Evolutionary conservation across 2,797 vertebrate species (phyloP), one percentile per base, ranked within the genome.

Genomic region (Lindbergichthys nudifrons): DNA sequence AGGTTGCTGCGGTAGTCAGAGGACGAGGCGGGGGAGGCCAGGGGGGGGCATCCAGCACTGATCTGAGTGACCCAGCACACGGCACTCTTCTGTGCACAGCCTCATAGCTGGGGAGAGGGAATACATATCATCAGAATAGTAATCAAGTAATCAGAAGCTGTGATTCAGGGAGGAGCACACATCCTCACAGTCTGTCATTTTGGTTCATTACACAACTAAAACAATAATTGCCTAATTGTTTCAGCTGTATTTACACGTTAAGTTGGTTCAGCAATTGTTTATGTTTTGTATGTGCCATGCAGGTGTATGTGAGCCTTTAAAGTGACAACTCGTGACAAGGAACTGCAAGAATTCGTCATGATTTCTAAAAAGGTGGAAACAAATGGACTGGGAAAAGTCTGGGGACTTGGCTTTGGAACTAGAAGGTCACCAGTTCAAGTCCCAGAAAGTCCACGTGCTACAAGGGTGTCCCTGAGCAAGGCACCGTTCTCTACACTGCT

Each of bases 21-120:
- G 3, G 97, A 96, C 1, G 97, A 96, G 11, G 90, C 92, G 0
- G 96, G 97, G 2, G 96, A 96, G 14, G 95, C 92, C 83, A 98
- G 84, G 0, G 96, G 96, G 97, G 0, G 97, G 98, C 98, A 99
- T 99, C 98, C 98, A 99, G 90, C 98, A 99, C 89, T 98, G 97
- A 88, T 99, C 98, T 0, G 98, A 99, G 86, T 99, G 98, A 4
- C 98, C 98, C 54, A 99, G 93, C 50, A 99, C 96, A 3, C 97
- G 92, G 85, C 98, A 99, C 81, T 99, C 98, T 45, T 99, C 98
- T 0, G 98, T 99, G 92, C 98, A 99, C 19, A 97, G 92, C 67
- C 96, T 93, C 97, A 97, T 99, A 0, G 96, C 98, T 99, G 91
- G 0, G 39, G 15, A 68, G 8, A 73, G 18, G 65, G 13, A 81